Evolutionary conservation across 64 coral and sea anemone genomes (phyloP).

Genomic region (Anthopleura sola): DNA sequence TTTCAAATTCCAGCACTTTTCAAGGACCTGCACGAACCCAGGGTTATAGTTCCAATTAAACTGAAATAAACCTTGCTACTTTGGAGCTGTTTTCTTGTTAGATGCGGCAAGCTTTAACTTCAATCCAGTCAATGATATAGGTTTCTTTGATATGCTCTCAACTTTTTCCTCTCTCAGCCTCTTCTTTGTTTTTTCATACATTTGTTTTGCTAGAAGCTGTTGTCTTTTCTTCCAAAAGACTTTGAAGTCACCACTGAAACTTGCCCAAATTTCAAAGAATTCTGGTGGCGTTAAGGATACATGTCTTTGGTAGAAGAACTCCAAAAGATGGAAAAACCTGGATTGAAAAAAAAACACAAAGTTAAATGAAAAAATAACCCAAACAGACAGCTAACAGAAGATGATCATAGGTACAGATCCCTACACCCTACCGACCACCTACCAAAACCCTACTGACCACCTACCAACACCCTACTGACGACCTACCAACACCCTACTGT

Average conservation of each 20-base stretch:
- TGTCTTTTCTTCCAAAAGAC: slow-evolving; percentile 84
- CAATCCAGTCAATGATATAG: slow-evolving; percentile 65
- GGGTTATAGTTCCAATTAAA: no score
- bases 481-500: background rate
- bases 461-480: no score
- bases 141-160: slow-evolving; percentile 59
- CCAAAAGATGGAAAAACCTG: slow-evolving; percentile 55
- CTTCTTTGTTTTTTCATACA: slow-evolving; percentile 83
- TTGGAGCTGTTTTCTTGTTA: background rate
- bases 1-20: no score
- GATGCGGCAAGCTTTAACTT: slow-evolving; percentile 68
- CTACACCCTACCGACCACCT: background rate
- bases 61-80: background rate
- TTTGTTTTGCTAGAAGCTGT: slow-evolving; percentile 71
- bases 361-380: background rate
- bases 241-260: slow-evolving; percentile 73
- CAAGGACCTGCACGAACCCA: no score
- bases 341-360: background rate
- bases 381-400: no score
- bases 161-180: slow-evolving; percentile 79
- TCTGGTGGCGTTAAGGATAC: slow-evolving; percentile 62
- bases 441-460: no score
- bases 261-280: slow-evolving; percentile 80
- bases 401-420: no score
- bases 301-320: slow-evolving; percentile 50